phyloP scores from a whole-genome alignment of 2,888 invertebrate species.

The Lampropteryx suffumata region DNA sequence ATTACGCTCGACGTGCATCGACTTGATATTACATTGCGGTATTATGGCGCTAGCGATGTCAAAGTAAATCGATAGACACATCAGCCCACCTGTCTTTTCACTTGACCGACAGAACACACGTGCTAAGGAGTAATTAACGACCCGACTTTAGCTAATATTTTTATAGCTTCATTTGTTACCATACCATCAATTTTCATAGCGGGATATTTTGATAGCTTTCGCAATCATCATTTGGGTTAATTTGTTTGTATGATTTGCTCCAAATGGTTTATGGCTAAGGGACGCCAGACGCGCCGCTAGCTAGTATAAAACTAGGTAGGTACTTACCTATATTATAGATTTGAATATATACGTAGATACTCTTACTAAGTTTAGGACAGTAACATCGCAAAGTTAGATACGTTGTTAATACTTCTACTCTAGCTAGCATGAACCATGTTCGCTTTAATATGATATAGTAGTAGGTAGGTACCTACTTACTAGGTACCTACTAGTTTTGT shows the following conservation, averaged over 20 bases:
- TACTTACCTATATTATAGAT: slow-evolving; percentile 6
- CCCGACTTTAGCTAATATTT: slow-evolving; percentile 30
- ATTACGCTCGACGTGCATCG: no score
- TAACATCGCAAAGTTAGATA: no score
- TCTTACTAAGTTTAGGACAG: no score
- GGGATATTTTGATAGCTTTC: slow-evolving; percentile 27
- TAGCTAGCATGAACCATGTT: no score
- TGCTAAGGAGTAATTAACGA: slow-evolving; percentile 11
- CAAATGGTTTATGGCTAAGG: slow-evolving; percentile 10
- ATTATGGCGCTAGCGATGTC: background rate
- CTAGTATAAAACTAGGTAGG: slow-evolving; percentile 1
- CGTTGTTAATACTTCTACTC: no score
- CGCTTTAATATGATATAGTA: no score
- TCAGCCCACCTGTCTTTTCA: slow-evolving; percentile 3
- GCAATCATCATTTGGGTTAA: slow-evolving; percentile 38
- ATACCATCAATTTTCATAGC: slow-evolving; percentile 26
- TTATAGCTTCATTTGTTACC: slow-evolving; percentile 18
- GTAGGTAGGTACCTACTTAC: slow-evolving; percentile 18
- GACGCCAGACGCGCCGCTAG: background rate
- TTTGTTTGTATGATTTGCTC: slow-evolving; percentile 24
- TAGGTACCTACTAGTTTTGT: no score
- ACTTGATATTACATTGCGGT: background rate
- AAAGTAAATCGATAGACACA: slow-evolving; percentile 9
- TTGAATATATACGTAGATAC: no score
- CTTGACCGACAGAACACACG: slow-evolving; percentile 2